phyloP scores from a whole-genome alignment of 2,797 vertebrate genomes.

The Peromyscus eremicus region DNA sequence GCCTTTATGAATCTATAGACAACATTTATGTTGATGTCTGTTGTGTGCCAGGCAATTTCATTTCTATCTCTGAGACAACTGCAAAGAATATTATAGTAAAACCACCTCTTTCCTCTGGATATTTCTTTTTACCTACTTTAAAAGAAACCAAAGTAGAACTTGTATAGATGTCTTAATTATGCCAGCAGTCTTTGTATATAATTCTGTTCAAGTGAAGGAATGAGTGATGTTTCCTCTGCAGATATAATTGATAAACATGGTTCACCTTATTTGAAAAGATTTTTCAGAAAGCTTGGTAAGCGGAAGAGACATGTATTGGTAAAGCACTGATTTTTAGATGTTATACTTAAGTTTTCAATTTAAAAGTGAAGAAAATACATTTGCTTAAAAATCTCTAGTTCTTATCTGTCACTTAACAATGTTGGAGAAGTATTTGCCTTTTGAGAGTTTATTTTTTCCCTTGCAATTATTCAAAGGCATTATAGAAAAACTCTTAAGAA shows the following conservation, averaged over 20 bases:
- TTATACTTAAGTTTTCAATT: constrained; percentile 11
- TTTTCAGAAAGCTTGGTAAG: not conserved
- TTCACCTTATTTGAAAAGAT: constrained; percentile 35
- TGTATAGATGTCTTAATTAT: constrained; percentile 23
- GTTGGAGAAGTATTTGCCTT: constrained; percentile 20
- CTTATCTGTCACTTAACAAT: constrained; percentile 5
- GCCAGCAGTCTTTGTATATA: not conserved
- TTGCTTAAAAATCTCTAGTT: not conserved
- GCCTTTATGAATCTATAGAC: not conserved
- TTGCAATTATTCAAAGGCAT: not conserved
- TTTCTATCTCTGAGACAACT: constrained; percentile 4
- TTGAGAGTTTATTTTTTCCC: constrained; percentile 40
- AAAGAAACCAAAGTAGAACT: constrained; percentile 36
- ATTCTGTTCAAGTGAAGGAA: constrained; percentile 49
- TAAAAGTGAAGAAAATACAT: not conserved
- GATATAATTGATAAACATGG: not conserved
- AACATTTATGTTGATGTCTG: not conserved
- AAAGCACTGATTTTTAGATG: constrained; percentile 11
- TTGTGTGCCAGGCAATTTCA: not conserved
- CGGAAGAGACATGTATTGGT: not conserved
- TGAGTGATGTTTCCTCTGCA: not conserved
- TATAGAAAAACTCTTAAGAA: constrained; percentile 10
- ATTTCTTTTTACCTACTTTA: constrained; percentile 40
- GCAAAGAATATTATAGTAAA: not conserved
- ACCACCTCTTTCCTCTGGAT: constrained; percentile 27